Base-by-base conservation (phyloP, 1,140 invertebrate genomes). In the Plectus sambesii region DNA sequence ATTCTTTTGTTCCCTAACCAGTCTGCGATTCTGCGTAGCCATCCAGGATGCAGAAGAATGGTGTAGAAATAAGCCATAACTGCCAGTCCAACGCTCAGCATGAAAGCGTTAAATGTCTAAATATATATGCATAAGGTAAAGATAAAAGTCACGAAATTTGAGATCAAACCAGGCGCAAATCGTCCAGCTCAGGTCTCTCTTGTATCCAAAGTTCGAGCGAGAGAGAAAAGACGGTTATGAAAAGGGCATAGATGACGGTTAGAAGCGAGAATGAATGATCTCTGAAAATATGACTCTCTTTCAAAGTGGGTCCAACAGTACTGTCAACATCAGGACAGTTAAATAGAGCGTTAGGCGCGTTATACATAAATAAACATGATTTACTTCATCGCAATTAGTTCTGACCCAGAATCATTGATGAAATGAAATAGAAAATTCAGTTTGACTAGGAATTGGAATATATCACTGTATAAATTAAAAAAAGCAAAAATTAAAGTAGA, bases 211-310 rank as follows among this genome's bases (percentile, higher is more conserved):
- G 35, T 30, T 66, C 63, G 8, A 68, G 43, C 15, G 66, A 51
- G 20, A 66, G 38, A 24, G 63, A 56, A 42, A 68, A 63, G 2
- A 66, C 64, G 37, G 64, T 66, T n/a, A 69, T 47, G 23, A 66
- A 58, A 1, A 66, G 39, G 9, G 63, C 66, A 49, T 66, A 66
- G 9, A 66, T 40, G 27, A 45, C 48, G 6, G 63, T 66, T 19
- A 66, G 25, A 8, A 66, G 49, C 5, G 62, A 60, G 30, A 66
- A 62, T 27, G 69, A 66, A 40, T 66, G 57, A 27, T 60, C 53
- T 42, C 62, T 65, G 49, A 39, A 63, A 51, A 25, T 20, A 25
- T 46, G 2, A 17, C 19, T 2, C 9, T 0, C 40, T 39, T 29
- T 9, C 15, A 49, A 25, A n/a, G 12, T 15, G 24, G 15, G 9